Evolutionary conservation across 2,888 invertebrate genomes (phyloP), one percentile per base, ranked within the genome.

Genomic region (Zygaena filipendulae): DNA sequence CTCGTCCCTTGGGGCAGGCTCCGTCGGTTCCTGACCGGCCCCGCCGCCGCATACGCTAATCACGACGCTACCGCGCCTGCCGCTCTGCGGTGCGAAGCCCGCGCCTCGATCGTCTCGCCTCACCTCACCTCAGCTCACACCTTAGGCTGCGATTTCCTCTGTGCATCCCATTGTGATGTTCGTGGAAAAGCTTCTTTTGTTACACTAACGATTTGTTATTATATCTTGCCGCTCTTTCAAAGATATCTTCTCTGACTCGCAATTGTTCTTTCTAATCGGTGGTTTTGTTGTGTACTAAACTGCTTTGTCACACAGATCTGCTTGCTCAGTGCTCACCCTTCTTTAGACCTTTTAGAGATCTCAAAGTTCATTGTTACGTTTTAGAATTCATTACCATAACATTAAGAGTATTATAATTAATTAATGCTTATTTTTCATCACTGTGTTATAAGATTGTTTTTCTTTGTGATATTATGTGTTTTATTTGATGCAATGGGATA

Each of bases 121-220:
- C 49, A 52, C 51, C 55, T 38, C 30, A 6, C 16, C 33, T 40
- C 35, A 39, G 38, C 40, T n/a, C n/a, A n/a, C n/a, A n/a, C n/a
- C n/a, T n/a, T n/a, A n/a, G n/a, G n/a, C n/a, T n/a, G n/a, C n/a
- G n/a, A 43, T 39, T 55, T 56, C 53, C 54, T 57, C 60, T 52
- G 53, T 66, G 59, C 61, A 59, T 58, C 63, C 52, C 64, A 53
- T 51, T 58, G 66, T 77, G 77, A 79, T 77, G 72, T 75, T 64
- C 67, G 59, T 68, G 59, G 64, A 68, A 77, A 77, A 77, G 75
- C 77, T 71, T 71, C 77, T 60, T 68, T 79, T 79, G 77, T 79
- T 72, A 64, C 59, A 59, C 55, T 49, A 64, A 57, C 68, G 67
- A 71, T 75, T 74, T 72, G 74, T n/a, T 16, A 7, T 74, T 75